Base-by-base conservation (phyloP, 2,888 invertebrate species). In the Eupithecia centaureata region DNA sequence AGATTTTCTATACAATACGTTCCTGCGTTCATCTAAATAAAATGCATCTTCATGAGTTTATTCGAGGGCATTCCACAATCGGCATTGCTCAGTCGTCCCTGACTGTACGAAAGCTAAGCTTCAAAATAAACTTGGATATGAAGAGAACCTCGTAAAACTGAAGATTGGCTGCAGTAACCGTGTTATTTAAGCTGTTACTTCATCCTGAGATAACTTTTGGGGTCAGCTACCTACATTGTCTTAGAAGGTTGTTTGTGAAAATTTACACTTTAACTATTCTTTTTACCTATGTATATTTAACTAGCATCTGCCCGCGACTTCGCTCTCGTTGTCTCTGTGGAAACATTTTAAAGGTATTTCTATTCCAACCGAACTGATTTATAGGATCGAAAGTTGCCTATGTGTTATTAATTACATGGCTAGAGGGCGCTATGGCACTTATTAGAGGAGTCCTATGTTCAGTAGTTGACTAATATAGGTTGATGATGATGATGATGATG, bases 91-190 rank as follows among this genome's bases (percentile, higher is more conserved):
- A 30, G 56, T 63, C 10, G 5, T 22, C 38, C 8, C 18, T 18
- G 22, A 57, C n/a, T 30, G 18, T 22, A 57, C 57, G 57, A 57
- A 30, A 65, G 58, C 61, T 61, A 63, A 28, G 33, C 25, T 63
- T 52, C 28, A 67, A 70, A 70, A 70, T 70, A 70, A 70, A 66
- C 66, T 61, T 28, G 57, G 60, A 60, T 68, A 58, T 63, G 60
- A 51, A 51, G 63, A 63, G 59, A 62, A 7, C 35, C 57, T 54
- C 65, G 69, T 69, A 69, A 64, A 70, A 70, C 66, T 64, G 66
- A 63, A 66, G 70, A 66, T 66, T 70, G 70, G 63, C 70, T 70
- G 38, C 57, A 67, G 66, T 58, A 57, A 66, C 70, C 57, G 51
- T 60, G 65, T 68, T 38, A 57, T 64, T 57, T 57, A 32, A 65